These are phyloP conservation scores for Polyommatus iphigenia DNA, from an alignment of 2,888 invertebrate genomes.

Conservation along the genomic window DNA sequence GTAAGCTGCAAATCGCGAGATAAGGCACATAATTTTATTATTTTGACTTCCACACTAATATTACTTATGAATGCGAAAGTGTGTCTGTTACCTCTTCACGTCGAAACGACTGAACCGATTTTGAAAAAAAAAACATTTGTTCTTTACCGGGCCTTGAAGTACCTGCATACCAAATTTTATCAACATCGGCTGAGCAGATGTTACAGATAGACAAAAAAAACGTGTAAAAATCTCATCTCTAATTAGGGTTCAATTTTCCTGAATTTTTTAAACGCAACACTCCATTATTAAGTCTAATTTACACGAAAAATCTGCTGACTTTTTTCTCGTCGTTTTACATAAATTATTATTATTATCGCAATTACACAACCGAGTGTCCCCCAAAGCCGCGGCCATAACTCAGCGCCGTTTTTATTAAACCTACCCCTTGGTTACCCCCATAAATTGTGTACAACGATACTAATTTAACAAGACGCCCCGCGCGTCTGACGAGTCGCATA, in stretches of 20 bases:
- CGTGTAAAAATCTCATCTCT: not conserved
- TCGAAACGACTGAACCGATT: too few species aligned
- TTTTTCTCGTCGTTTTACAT: conserved; percentile 2
- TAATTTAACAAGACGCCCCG: conserved; percentile 41
- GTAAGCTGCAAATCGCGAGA: not conserved
- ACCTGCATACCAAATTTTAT: not conserved
- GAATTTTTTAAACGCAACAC: not conserved
- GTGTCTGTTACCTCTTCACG: too few species aligned
- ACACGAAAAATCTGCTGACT: not conserved
- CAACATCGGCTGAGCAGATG: not conserved
- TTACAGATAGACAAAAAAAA: too few species aligned
- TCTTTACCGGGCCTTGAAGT: too few species aligned
- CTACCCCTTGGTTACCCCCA: conserved; percentile 43
- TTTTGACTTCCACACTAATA: not conserved
- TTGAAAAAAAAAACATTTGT: too few species aligned
- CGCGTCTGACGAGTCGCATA: not conserved
- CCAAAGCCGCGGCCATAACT: conserved; percentile 51
- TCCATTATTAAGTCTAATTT: not conserved
- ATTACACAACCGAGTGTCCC: conserved; percentile 34
- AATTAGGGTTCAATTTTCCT: not conserved
- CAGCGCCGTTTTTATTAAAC: conserved; percentile 52
- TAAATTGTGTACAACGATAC: conserved; percentile 48
- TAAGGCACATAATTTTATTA: not conserved
- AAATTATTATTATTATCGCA: conserved; percentile 33
- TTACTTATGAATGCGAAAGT: too few species aligned